Base-by-base conservation (phyloP, 2,113 vertebrate genomes). In the Nannobrachium achirus region DNA sequence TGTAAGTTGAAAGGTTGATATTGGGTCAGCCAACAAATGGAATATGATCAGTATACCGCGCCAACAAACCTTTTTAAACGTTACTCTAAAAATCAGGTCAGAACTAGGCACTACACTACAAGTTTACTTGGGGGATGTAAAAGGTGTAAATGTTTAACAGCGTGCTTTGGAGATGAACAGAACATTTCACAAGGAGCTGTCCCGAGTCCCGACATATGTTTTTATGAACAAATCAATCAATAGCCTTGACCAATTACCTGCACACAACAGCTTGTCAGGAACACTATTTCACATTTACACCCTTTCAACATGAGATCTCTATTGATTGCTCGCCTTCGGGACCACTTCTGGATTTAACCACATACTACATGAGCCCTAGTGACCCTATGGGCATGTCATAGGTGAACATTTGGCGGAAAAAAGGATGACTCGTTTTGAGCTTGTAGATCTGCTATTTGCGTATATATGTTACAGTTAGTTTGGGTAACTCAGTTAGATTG, bases 181-280 rank as follows among this genome's bases (percentile, higher is more conserved):
- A 68, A 79, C 55, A 75, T 72, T 76, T 85, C 71, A 78, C 53
- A 14, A 60, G 60, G 52, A 78, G 67, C 57, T 18, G 8, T 82
- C 81, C 75, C 66, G 80, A 86, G 87, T n/a, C n/a, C n/a, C n/a
- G n/a, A n/a, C n/a, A n/a, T n/a, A 86, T 70, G 75, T 58, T 82
- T 87, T 88, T 86, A 90, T 90, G 81, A 89, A 85, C 53, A 73
- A 61, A 82, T 87, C 74, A 76, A 86, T 91, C 88, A 85, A 89
- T 90, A 85, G 63, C 80, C 73, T 79, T 86, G 88, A 90, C 86
- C 87, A 81, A 80, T 88, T 86, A 89, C 84, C 79, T 88, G 81
- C 79, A 66, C 79, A 66, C 19, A 69, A 84, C 79, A 79, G 77
- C 86, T 88, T 86, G 87, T 88, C 84, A 87, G 50, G 76, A 76